Conservation (phyloP, 2,797 vertebrate species). For the Phataginus tetradactyla region DNA sequence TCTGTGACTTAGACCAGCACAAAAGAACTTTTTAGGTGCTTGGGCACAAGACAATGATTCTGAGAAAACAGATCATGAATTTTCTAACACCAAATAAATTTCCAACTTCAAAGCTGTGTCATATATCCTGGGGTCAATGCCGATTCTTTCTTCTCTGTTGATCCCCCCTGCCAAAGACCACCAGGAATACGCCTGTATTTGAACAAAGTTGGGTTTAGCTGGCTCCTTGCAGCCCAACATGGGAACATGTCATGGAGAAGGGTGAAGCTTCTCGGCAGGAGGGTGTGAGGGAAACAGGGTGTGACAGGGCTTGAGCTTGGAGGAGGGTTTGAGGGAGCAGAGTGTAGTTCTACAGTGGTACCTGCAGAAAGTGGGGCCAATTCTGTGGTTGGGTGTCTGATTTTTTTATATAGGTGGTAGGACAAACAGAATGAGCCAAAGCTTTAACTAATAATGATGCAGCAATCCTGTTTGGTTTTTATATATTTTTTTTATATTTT, state of each 20-base stretch:
- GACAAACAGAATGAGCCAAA: background rate
- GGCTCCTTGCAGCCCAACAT: background rate
- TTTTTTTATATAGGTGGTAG: background rate
- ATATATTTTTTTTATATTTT: too few species aligned
- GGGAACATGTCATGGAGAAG: rapidly evolving
- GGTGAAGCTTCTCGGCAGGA: background rate
- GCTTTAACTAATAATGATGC: background rate
- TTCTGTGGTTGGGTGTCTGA: too few species aligned
- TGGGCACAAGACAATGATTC: background rate
- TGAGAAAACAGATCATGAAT: background rate
- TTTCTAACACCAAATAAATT: background rate
- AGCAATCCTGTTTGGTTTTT: too few species aligned
- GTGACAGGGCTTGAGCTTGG: background rate
- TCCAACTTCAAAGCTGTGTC: background rate
- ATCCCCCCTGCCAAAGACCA: background rate
- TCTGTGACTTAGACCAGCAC: background rate
- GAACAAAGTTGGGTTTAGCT: background rate
- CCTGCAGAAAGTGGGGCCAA: background rate
- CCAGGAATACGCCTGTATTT: background rate
- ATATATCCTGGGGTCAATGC: background rate
- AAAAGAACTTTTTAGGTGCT: background rate
- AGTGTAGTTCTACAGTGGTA: background rate
- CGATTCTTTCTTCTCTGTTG: background rate
- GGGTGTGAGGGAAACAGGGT: too few species aligned
- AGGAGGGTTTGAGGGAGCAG: background rate